These are phyloP conservation scores for Poeciliopsis presidionis DNA, from an alignment of 2,797 vertebrate genomes.

Conservation along the genomic window DNA sequence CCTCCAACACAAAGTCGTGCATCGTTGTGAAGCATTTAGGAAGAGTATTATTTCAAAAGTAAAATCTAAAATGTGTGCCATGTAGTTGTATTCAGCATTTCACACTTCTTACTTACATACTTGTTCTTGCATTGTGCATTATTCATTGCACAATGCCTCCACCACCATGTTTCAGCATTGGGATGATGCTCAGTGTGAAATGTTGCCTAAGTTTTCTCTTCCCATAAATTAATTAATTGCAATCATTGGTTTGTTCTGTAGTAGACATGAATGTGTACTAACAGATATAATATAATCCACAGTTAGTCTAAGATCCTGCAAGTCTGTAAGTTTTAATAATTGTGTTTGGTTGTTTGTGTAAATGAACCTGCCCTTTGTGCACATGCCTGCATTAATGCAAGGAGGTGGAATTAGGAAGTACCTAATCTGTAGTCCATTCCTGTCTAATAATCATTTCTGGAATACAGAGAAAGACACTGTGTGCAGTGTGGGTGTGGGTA, in stretches of 20 bases:
- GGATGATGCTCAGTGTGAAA: not conserved
- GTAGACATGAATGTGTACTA: slow-evolving; percentile 29
- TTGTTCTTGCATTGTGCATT: not conserved
- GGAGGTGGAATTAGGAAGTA: slow-evolving; percentile 44
- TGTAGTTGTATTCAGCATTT: not conserved
- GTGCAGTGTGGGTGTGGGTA: slow-evolving; percentile 30
- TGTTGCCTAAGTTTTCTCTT: not conserved
- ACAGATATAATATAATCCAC: slow-evolving; percentile 50
- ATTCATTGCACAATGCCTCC: not conserved
- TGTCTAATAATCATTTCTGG: slow-evolving; percentile 26
- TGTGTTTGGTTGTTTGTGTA: slow-evolving; percentile 5
- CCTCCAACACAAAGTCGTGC: not conserved
- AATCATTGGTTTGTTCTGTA: not conserved
- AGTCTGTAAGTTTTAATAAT: slow-evolving; percentile 32
- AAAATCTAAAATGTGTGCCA: not conserved
- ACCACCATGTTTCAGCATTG: not conserved
- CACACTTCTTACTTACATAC: not conserved
- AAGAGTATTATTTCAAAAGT: not conserved
- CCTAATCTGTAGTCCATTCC: slow-evolving; percentile 31
- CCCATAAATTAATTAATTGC: too few species aligned
- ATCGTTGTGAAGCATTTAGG: not conserved
- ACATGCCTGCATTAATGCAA: slow-evolving; percentile 28
- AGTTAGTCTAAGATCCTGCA: slow-evolving; percentile 20
- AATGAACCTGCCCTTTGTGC: not conserved
- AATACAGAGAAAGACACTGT: slow-evolving; percentile 31